Percentiles rank a stretch among this genome's conserved stretches.
Conservation (phyloP, 2,888 invertebrate genomes). For the Conops quadrifasciatus region DNA sequence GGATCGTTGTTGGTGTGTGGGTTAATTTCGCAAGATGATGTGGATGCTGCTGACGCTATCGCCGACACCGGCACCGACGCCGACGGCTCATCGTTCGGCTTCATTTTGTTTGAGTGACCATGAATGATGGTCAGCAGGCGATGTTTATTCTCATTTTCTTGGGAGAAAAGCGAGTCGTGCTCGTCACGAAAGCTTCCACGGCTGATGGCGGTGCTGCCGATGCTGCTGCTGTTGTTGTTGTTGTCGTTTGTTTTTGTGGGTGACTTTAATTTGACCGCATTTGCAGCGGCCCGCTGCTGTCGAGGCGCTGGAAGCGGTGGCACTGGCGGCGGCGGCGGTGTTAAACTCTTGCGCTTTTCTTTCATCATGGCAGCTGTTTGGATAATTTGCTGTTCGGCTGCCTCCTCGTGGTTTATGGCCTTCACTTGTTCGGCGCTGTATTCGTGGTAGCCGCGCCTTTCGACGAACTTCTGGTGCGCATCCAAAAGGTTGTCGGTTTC, state of each 20-base stretch:
- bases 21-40: neutral
- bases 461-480: constrained; percentile 75
- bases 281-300: constrained; percentile 57
- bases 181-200: constrained; percentile 47
- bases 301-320: constrained; percentile 60
- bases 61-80: constrained; percentile 56
- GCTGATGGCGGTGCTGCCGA: constrained; percentile 41
- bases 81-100: constrained; percentile 40
- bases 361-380: constrained; percentile 57
- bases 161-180: constrained; percentile 46
- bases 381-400: constrained; percentile 53
- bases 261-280: constrained; percentile 43
- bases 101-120: constrained; percentile 63
- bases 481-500: constrained; percentile 72
- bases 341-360: constrained; percentile 59
- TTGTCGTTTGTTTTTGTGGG: constrained; percentile 46
- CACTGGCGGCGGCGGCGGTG: constrained; percentile 56
- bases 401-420: constrained; percentile 53
- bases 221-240: constrained; percentile 43
- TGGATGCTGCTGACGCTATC: constrained; percentile 35
- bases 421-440: constrained; percentile 56
- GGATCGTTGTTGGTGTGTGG: constrained; percentile 5
- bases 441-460: constrained; percentile 71
- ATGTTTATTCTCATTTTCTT: constrained; percentile 65
- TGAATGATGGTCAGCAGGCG: constrained; percentile 73